These are phyloP conservation scores for Urechis unicinctus DNA, from an alignment of 2,888 invertebrate genomes.

Conservation along the genomic window DNA sequence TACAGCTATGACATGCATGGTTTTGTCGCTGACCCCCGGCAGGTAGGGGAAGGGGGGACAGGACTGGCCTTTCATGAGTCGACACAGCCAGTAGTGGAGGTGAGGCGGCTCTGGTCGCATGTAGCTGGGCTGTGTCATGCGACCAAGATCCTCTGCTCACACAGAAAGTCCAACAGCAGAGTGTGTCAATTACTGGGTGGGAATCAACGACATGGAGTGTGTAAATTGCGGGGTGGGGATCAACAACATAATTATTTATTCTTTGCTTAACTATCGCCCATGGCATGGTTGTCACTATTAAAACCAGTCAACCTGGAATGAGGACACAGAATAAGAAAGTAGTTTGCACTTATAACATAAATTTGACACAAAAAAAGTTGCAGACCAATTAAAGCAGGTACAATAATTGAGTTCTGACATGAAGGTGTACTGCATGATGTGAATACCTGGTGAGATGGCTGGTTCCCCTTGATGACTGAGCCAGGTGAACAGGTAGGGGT, in stretches of 20 bases:
- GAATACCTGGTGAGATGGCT: too few relatives aligned
- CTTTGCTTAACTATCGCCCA: too few relatives aligned
- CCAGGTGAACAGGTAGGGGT: conserved; percentile 59
- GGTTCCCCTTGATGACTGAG: not conserved
- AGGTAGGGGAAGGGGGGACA: conserved; percentile 65
- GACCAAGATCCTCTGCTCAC: not conserved
- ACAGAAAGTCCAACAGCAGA: not conserved
- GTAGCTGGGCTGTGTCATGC: conserved; percentile 54
- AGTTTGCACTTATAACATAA: too few relatives aligned
- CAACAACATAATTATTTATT: too few relatives aligned
- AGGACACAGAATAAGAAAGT: too few relatives aligned
- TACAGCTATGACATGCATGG: conserved; percentile 70
- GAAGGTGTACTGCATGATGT: too few relatives aligned
- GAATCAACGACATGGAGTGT: not conserved
- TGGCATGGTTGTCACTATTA: too few relatives aligned
- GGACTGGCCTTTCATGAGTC: conserved; percentile 58
- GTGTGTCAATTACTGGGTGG: not conserved
- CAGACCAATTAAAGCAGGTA: too few relatives aligned
- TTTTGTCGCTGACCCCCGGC: conserved; percentile 65
- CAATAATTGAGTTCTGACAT: too few relatives aligned
- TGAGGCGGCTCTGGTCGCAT: conserved; percentile 63
- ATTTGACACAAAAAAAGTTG: too few relatives aligned
- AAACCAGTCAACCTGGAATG: too few relatives aligned
- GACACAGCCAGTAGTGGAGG: conserved; percentile 66
- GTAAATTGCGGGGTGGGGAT: too few relatives aligned